Evolutionary conservation across 2,888 invertebrate species (phyloP), one percentile per base, ranked within the genome.

Genomic region (Encarsia formosa): DNA sequence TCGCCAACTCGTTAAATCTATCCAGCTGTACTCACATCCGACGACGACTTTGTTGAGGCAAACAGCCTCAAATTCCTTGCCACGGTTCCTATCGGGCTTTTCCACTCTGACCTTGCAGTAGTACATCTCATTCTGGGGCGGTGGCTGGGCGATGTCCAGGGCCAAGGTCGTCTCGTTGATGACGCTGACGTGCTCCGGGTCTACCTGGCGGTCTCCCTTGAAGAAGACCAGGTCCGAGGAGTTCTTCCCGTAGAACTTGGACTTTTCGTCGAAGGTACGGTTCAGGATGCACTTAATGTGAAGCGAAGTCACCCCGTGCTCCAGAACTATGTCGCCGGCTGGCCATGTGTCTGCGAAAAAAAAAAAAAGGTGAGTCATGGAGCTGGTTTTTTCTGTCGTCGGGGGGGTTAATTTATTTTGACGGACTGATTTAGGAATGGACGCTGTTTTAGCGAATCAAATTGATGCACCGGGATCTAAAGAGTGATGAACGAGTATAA

Each of bases 91-190:
- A 34, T 54, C 55, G 42, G 65, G 56, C 52, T 64, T 68, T 39
- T 53, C 55, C 42, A 65, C 56, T 52, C 64, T 69, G 56, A 78
- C 63, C 62, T 74, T 75, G 65, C 87, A 87, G 59, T 77, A 78
- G 63, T 81, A 83, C 59, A 77, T 74, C 51, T 72, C 75, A 8
- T 75, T 67, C 50, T 80, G 77, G 53, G 78, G 78, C 18, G 79
- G 75, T 46, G 82, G 82, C 54, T 78, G 73, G 52, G 77, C 73
- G 11, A 82, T 76, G 60, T 76, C 77, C 56, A 86, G 68, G 59
- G 76, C 76, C 56, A 85, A 80, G 9, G 85, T 82, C 3, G 86
- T 84, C 18, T 76, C 75, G 65, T 87, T 87, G 24, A 86, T 60
- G 48, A 80, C 75, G 39, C 75, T 75, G 16, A 82, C 76, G 55